Percentiles rank a stretch among this genome's conserved stretches.
Evolutionary conservation across 1,140 invertebrate species (phyloP).

Genomic region (Camponotus vicinus): DNA sequence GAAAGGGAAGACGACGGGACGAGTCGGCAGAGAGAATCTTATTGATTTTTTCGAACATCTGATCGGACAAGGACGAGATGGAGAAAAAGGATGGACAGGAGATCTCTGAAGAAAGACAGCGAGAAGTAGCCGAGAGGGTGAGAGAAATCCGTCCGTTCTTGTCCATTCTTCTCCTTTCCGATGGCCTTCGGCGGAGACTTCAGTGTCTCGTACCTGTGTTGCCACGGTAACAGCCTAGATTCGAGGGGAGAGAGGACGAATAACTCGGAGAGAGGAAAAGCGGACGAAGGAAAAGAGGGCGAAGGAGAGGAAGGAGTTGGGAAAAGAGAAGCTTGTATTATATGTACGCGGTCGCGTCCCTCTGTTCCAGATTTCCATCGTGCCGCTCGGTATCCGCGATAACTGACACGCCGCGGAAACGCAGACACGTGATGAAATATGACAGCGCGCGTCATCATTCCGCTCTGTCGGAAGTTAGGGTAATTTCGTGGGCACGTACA

Average conservation of each 20-base stretch:
- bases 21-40: conserved; percentile 60
- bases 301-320: not conserved
- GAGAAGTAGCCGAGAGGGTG: not conserved
- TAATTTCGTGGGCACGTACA: conserved; percentile 9
- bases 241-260: conserved; percentile 59
- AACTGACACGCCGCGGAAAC: not conserved
- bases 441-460: not conserved
- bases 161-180: conserved; percentile 3
- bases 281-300: too few species aligned
- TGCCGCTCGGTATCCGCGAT: not conserved
- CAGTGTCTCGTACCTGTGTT: conserved; percentile 67
- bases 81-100: not conserved
- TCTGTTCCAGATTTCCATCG: conserved; percentile 64
- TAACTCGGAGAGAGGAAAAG: conserved; percentile 10
- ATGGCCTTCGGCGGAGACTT: conserved; percentile 54
- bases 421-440: conserved; percentile 15
- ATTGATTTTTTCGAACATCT: conserved; percentile 74
- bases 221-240: conserved; percentile 78
- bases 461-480: conserved; percentile 13
- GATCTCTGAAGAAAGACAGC: not conserved
- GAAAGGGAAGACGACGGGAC: conserved; percentile 10
- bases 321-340: not conserved
- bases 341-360: conserved; percentile 28
- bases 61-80: conserved; percentile 49
- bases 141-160: conserved; percentile 5